A percentile compares a stretch with the other conserved stretches of the same genome.
phyloP scores from a whole-genome alignment of 2,113 vertebrate species.

The Pelodiscus sinensis region DNA sequence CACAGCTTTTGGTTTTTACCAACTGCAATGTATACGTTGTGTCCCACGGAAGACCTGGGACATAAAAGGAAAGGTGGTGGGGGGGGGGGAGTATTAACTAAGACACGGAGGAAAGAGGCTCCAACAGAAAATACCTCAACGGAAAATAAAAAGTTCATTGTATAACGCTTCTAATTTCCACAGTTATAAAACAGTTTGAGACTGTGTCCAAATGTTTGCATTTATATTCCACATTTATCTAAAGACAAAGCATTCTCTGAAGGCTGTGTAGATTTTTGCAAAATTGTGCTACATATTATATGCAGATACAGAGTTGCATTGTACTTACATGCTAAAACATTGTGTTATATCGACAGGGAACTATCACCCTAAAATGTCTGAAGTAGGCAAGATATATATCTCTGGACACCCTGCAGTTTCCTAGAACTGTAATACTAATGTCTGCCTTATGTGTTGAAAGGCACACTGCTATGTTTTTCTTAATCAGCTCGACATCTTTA shows the following conservation, averaged over 20 bases:
- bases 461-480: not conserved
- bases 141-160: rapidly evolving
- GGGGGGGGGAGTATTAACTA: not conserved
- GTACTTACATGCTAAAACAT: not conserved
- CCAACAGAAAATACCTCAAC: not conserved
- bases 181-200: rapidly evolving
- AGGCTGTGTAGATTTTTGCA: not conserved
- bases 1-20: conserved; percentile 61
- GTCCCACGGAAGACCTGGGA: conserved; percentile 26
- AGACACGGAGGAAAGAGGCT: not conserved
- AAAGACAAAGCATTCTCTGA: not conserved
- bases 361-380: not conserved
- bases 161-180: not conserved
- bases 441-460: conserved; percentile 36
- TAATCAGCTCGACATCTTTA: not conserved
- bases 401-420: conserved; percentile 4
- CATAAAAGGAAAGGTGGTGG: not conserved
- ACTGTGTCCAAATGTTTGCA: not conserved
- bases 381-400: not conserved
- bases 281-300: not conserved
- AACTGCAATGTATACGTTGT: conserved; percentile 30
- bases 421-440: conserved; percentile 5
- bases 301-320: not conserved
- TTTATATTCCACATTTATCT: not conserved
- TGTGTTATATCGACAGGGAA: not conserved